Base-by-base conservation (phyloP, 2,797 vertebrate genomes). In the Mormyrus proboscirostris region DNA sequence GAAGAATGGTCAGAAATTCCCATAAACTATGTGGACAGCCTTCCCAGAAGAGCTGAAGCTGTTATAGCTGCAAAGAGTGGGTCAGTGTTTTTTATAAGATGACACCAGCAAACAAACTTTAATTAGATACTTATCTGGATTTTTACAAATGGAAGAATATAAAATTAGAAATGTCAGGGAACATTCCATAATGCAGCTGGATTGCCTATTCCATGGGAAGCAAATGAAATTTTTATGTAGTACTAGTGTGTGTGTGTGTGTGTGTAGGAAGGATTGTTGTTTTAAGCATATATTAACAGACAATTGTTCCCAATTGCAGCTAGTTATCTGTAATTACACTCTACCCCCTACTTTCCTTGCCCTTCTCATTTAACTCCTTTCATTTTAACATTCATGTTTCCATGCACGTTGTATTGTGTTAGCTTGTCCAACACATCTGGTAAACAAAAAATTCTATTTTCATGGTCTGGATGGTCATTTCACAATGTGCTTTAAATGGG, bases 311-410 rank as follows among this genome's bases (percentile, higher is more conserved):
- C 88, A 62, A 91, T 88, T 88, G 87, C 76, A 84, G 82, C 90
- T 79, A 88, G 90, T 89, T 88, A 89, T 84, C 62, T 87, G 29
- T 76, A 89, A 90, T 92, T 89, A 89, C 86, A 86, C 90, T 65
- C 49, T 53, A 50, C 41, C 79, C 47, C 79, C 4, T 41, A 76
- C 8, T 83, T 47, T 41, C 5, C 44, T 83, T 19, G 38, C 47
- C 76, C 29, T 59, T 51, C 53, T 88, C 88, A 82, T 65, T 65
- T 69, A 47, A 88, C 29, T 76, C 65, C 41, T 55, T 55, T 49
- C 29, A n/a, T 16, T 85, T 89, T 22, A 90, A 76, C 29, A 29
- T 29, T 29, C 29, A 29, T 69, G 3, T 25, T 85, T 12, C 9
- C 88, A n/a, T 57, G 55, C 25, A 47, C 33, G 62, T 25, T 86